Base-by-base conservation (phyloP, 1,140 invertebrate genomes). In the Chlorops oryzae region DNA sequence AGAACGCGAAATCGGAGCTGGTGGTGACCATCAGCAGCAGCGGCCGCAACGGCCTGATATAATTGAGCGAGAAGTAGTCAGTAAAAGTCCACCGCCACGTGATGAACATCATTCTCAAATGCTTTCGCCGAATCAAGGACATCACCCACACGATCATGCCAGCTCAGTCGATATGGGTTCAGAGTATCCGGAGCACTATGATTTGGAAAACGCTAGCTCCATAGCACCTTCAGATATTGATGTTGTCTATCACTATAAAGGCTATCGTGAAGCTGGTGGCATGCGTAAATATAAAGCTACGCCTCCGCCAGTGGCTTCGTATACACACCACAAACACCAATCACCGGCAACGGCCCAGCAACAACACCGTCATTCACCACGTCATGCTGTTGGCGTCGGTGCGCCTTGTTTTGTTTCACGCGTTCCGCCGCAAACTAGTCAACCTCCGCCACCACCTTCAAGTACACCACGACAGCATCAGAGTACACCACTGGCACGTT, bases 171-270 rank as follows among this genome's bases (percentile, higher is more conserved):
- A 83, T 55, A 67, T 85, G 43, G 84, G 88, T 65, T 85, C 87
- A 1, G 92, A 96, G 68, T 80, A 88, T 55, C 92, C 92, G 0
- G 94, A 97, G 68, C 93, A 95, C 66, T 97, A 98, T 63, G 94
- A 98, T 70, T 74, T 98, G 45, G 94, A 98, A 73, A 97, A 97
- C 74, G 92, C 93, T 1, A 95, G 92, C 69, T 95, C 91, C 1
- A 96, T 98, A 56, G 95, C 95, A 1, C 93, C 95, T 0, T 95
- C 92, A 10, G 95, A 97, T 71, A 96, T 96, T 52, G 94, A 97
- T 64, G 91, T 97, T 51, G 90, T 95, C 2, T 94, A 94, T 62
- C 93, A 97, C 70, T 97, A 97, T 68, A 95, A 96, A 77, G 90
- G 93, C 55, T 88, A 89, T 74, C 73, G 90, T 67, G 86, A 90